These are phyloP conservation scores for Microplitis manilae DNA, from an alignment of 2,888 invertebrate species.

Conservation along the genomic window DNA sequence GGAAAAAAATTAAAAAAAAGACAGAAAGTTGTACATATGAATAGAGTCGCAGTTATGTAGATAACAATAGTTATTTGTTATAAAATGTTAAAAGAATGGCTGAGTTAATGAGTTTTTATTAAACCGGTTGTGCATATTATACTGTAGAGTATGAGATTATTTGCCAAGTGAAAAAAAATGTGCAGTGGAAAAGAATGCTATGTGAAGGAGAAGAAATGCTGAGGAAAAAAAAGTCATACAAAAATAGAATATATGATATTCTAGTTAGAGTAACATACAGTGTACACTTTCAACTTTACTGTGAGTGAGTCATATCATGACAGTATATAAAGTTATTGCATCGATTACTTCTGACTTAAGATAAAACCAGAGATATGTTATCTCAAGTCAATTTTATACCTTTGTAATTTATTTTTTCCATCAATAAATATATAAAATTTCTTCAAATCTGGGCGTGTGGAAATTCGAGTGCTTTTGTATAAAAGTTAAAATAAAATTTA, in stretches of 20 bases:
- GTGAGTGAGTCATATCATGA: conserved; percentile 1
- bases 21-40: neutral
- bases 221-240: neutral
- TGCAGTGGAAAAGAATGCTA: neutral
- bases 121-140: neutral
- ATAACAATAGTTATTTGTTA: neutral
- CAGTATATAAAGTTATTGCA: conserved; percentile 1
- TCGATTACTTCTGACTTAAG: neutral
- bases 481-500: neutral
- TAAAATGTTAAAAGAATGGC: neutral
- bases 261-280: neutral
- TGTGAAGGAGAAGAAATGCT: neutral
- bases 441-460: neutral
- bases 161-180: neutral
- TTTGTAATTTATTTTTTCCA: neutral
- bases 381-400: neutral
- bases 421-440: neutral
- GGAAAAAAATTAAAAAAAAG: neutral
- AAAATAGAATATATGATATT: conserved; percentile 1
- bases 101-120: neutral
- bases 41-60: neutral
- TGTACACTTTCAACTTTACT: neutral
- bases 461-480: neutral
- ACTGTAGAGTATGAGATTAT: neutral
- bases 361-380: neutral